Evolutionary conservation across 2,888 invertebrate species (phyloP), one percentile per base, ranked within the genome.

Genomic region (Yponomeuta plumbellus): DNA sequence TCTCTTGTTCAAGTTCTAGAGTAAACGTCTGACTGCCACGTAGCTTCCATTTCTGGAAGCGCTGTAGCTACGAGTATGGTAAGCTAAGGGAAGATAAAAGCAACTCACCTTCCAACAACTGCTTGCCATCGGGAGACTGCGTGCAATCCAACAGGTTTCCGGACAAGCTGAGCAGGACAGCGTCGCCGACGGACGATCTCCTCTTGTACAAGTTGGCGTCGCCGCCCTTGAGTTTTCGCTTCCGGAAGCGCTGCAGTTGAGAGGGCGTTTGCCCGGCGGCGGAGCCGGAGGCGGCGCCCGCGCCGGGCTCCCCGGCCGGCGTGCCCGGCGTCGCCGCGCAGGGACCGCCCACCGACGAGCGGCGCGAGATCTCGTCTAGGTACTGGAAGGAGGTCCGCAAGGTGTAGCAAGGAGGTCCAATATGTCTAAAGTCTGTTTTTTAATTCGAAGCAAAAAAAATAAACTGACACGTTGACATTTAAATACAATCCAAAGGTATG

Each of bases 71-170:
- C 70, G 88, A 79, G n/a, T n/a, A n/a, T n/a, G n/a, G n/a, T n/a
- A n/a, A n/a, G n/a, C n/a, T n/a, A n/a, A n/a, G n/a, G n/a, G n/a
- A 34, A 34, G 44, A 52, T 17, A 52, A 1, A 8, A 8, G 8
- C 34, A 34, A 34, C 34, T 61, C 58, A 91, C 92, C 92, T 80
- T 93, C 93, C 0, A 92, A 78, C 57, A 92, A 75, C 72, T 92
- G 92, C 74, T 92, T 92, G 72, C 94, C 94, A 74, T 96, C 96
- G 1, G 97, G 96, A 84, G 96, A 96, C 66, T 95, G 93, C 66
- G 97, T 97, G 76, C 96, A 96, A 81, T 98, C 98, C 71, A 98
- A 92, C 83, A 97, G 95, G 74, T 97, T 97, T 44, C 96, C 96
- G 71, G 97, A 97, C 66, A 97, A 94, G 72, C 96, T 96, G 68